Conservation (phyloP, 2,113 vertebrate species). For the Amblyornis subalaris region DNA sequence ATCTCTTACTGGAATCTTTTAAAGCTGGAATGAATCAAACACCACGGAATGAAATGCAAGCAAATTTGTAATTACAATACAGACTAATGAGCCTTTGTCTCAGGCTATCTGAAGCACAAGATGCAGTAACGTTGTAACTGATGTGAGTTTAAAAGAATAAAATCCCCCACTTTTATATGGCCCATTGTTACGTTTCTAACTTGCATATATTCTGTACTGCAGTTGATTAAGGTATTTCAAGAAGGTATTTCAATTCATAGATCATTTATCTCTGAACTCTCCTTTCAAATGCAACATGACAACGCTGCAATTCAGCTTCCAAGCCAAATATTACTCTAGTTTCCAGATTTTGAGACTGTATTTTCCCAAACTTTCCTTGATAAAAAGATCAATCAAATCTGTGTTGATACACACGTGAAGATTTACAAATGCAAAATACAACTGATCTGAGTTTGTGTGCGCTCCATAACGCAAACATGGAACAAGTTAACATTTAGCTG, state of each 20-base stretch:
- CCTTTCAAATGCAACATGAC: background rate
- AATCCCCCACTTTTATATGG: background rate
- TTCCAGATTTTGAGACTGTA: background rate
- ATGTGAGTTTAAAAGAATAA: background rate
- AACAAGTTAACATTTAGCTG: background rate
- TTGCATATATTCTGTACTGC: background rate
- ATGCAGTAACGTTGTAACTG: background rate
- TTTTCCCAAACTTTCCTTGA: background rate
- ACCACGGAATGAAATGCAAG: background rate
- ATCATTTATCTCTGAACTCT: background rate
- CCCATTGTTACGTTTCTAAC: background rate
- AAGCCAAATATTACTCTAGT: background rate
- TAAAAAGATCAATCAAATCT: background rate
- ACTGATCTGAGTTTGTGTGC: background rate
- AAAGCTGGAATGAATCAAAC: conserved; percentile 78
- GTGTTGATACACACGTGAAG: accelerated
- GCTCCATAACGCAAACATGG: background rate
- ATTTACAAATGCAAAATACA: background rate
- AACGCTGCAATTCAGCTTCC: background rate
- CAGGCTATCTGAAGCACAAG: background rate
- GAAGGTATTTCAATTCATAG: background rate
- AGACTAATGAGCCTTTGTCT: background rate
- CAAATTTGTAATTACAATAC: background rate
- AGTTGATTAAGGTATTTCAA: background rate
- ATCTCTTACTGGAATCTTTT: conserved; percentile 89